phyloP scores from a whole-genome alignment of 2,888 invertebrate genomes.

The Sericinus montela region DNA sequence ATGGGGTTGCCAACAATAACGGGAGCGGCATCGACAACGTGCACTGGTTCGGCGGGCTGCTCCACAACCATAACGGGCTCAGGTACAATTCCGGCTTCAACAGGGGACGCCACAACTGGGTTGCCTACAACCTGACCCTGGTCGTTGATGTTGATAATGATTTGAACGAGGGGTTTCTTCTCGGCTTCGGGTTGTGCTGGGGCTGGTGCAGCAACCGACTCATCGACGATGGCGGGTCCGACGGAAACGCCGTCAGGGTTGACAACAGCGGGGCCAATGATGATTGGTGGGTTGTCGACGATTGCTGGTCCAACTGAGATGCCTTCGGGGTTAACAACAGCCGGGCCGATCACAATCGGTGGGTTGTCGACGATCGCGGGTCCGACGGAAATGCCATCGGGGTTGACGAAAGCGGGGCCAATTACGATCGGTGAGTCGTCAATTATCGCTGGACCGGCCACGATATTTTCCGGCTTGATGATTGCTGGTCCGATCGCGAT shows the following conservation, averaged over 20 bases:
- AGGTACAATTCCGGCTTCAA: not conserved
- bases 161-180: slow-evolving; percentile 9
- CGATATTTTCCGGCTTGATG: slow-evolving; percentile 19
- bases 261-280: no score
- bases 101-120: slow-evolving; percentile 1
- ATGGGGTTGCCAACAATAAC: slow-evolving; percentile 3
- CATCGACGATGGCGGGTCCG: slow-evolving; percentile 15
- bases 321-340: slow-evolving; percentile 19
- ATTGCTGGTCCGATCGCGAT: slow-evolving; percentile 23
- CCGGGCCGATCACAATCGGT: slow-evolving; percentile 22
- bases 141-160: slow-evolving; percentile 11
- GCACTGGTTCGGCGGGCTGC: not conserved
- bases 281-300: no score
- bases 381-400: no score
- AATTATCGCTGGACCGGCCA: no score
- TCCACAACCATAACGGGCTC: slow-evolving; percentile 4
- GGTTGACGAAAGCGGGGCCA: slow-evolving; percentile 4
- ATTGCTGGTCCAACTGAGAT: no score
- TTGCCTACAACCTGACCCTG: slow-evolving; percentile 12
- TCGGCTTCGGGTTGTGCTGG: not conserved
- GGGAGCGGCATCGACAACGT: slow-evolving; percentile 3
- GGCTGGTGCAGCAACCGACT: not conserved
- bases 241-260: no score
- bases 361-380: no score
- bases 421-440: no score